Base-by-base conservation (phyloP, 2,888 invertebrate species). In the Seladonia tumulorum region DNA sequence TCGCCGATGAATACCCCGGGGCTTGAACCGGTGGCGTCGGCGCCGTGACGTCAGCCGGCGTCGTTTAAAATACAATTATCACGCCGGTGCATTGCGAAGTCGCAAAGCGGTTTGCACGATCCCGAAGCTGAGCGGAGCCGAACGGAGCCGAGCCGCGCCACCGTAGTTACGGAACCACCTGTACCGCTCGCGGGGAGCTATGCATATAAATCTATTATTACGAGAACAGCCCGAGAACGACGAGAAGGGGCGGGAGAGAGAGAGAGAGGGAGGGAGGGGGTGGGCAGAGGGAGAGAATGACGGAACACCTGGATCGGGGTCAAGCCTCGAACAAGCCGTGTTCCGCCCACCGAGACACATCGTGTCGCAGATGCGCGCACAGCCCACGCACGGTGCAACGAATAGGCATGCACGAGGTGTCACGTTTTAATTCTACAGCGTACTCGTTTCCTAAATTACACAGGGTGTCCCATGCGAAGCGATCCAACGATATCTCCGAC, bases 161-260 rank as follows among this genome's bases (percentile, higher is more conserved):
- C 35, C 49, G 71, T 47, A 85, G 66, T 76, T 82, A 60, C 70
- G 73, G 45, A 83, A 86, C 87, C 87, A 87, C 86, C 87, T 87
- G 87, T 81, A 79, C 87, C 80, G 53, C 76, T 76, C 60, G 75
- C 81, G 76, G 78, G 81, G 78, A 73, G 80, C 87, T 79, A 81
- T 81, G 81, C 83, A 85, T 81, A 85, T 82, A 85, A 85, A 85
- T 86, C 86, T 82, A 86, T 85, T 85, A 85, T 82, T 82, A 86
- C 79, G 81, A 70, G 85, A 47, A 76, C 60, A 72, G 53, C 22
- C 60, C 53, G 70, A 16, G 76, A 57, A 72, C 57, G 12, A n/a
- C 10, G 57, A 12, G 12, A 22, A 66, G 49, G 39, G 22, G 1
- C 29, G n/a, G 7, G 49, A 53, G 82, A 76, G 8, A 79, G 77